Conservation (phyloP, 2,797 vertebrate genomes). For the Apodemus agrarius region DNA sequence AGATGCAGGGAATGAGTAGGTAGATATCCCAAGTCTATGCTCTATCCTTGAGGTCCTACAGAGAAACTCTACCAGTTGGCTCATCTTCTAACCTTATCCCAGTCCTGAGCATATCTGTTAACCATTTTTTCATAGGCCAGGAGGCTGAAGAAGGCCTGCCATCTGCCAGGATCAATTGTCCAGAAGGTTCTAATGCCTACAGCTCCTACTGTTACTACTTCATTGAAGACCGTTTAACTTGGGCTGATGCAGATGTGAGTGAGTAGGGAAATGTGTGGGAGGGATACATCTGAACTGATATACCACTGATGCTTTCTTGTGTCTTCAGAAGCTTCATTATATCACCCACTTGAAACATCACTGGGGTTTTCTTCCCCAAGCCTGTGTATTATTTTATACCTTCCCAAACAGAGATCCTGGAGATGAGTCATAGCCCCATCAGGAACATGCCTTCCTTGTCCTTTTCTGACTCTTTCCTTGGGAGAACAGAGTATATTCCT, state of each 20-base stretch:
- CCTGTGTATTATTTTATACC: neutral
- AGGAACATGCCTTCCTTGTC: neutral
- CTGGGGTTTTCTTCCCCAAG: neutral
- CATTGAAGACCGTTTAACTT: neutral
- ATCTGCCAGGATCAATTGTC: neutral
- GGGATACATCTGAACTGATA: rapidly evolving
- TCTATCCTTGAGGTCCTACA: neutral
- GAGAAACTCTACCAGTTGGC: rapidly evolving
- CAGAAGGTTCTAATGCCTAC: constrained; percentile 14
- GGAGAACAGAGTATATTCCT: neutral
- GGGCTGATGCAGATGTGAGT: neutral
- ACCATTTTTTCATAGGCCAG: neutral
- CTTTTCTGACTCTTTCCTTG: neutral
- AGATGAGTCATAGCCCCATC: neutral
- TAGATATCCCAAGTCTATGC: neutral
- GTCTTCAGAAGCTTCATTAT: neutral
- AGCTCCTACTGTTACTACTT: constrained; percentile 7
- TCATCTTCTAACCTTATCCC: neutral
- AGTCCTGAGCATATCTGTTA: neutral
- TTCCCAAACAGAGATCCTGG: neutral
- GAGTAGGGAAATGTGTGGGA: neutral
- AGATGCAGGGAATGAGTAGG: neutral
- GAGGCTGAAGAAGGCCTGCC: neutral
- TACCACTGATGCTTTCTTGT: rapidly evolving
- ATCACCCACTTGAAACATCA: rapidly evolving